A percentile compares a stretch with the other conserved stretches of the same genome.
Conservation (phyloP, 2,797 vertebrate genomes). For the Diplodus puntazzo region DNA sequence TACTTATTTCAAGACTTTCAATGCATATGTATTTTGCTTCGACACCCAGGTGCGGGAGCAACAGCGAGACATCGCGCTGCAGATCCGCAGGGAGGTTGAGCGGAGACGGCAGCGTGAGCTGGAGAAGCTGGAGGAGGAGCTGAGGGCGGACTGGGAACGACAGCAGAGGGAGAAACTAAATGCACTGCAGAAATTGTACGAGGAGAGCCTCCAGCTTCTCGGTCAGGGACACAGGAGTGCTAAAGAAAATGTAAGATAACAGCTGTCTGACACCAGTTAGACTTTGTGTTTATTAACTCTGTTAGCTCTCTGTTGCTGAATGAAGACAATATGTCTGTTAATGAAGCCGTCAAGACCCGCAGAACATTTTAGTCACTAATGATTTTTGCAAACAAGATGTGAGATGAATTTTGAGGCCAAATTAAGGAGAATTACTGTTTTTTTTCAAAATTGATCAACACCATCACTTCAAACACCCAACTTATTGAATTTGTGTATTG, state of each 20-base stretch:
- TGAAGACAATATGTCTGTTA: background rate
- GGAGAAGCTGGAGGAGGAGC: conserved; percentile 84
- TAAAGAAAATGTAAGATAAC: conserved; percentile 88
- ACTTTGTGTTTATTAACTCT: background rate
- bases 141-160: conserved; percentile 88
- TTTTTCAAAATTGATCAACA: conserved; percentile 5
- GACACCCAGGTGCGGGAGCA: conserved; percentile 92
- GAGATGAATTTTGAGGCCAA: background rate
- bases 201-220: conserved; percentile 86
- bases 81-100: conserved; percentile 90
- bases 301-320: background rate
- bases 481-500: background rate
- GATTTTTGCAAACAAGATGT: background rate
- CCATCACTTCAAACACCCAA: background rate
- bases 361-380: background rate
- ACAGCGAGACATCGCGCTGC: conserved; percentile 88
- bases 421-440: background rate
- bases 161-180: conserved; percentile 87
- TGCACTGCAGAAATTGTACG: conserved; percentile 86
- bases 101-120: conserved; percentile 86
- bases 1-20: background rate
- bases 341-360: background rate
- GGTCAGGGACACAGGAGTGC: conserved; percentile 92
- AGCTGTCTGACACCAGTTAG: background rate
- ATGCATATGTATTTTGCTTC: background rate